A percentile compares a stretch with the other conserved stretches of the same genome.
Evolutionary conservation across 2,888 invertebrate genomes (phyloP).

Genomic region (Euplagia quadripunctaria): DNA sequence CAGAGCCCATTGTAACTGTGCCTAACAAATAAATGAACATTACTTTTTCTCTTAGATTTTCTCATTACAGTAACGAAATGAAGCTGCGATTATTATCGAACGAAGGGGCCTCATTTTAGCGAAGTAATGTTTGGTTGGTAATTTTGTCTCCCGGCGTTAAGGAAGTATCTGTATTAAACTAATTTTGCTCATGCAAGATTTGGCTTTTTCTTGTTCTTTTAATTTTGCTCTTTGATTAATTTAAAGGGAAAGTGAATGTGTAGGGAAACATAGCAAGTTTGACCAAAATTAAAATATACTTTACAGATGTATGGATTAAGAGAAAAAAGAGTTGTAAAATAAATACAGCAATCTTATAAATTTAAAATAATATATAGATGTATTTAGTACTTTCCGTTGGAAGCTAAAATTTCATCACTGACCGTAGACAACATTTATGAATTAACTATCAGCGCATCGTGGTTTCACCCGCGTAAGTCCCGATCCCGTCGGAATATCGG

Average conservation of each 20-base stretch:
- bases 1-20: not conserved
- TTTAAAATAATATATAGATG: no score
- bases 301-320: no score
- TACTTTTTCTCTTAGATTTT: not conserved
- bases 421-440: no score
- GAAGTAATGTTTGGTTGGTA: constrained; percentile 1
- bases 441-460: no score
- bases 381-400: no score
- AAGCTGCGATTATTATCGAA: constrained; percentile 4
- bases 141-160: not conserved
- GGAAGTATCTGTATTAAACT: constrained; percentile 1
- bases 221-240: not conserved
- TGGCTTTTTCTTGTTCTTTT: not conserved
- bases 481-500: no score
- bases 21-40: not conserved
- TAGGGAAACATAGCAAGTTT: not conserved
- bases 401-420: no score
- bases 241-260: not conserved
- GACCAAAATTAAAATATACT: not conserved
- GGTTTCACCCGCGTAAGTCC: no score
- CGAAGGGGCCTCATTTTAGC: constrained; percentile 1
- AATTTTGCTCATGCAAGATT: not conserved
- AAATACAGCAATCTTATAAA: no score
- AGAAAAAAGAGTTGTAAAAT: no score
- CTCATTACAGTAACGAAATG: constrained; percentile 3